phyloP scores from a whole-genome alignment of 2,888 invertebrate genomes.

The Agrochola macilenta region DNA sequence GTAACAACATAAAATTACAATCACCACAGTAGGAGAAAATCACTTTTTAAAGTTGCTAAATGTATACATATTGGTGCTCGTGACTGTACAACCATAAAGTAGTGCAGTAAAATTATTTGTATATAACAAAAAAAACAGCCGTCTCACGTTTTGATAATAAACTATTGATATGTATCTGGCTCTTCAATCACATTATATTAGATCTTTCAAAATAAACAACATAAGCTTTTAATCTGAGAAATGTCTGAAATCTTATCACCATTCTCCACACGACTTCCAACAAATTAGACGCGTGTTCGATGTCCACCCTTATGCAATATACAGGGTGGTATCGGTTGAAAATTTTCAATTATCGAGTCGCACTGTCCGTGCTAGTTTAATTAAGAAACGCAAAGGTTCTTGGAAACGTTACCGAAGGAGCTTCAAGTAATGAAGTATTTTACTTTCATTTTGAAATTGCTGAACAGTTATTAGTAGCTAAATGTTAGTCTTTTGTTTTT shows the following conservation, averaged over 20 bases:
- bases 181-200: background rate
- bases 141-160: too few relatives aligned
- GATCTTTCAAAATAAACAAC: background rate
- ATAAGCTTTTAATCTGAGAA: background rate
- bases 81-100: too few relatives aligned
- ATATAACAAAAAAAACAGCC: too few relatives aligned
- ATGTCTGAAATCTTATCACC: background rate
- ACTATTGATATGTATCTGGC: background rate
- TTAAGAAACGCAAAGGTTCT: slow-evolving; percentile 41
- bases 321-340: slow-evolving; percentile 46
- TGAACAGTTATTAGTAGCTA: background rate
- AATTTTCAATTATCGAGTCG: slow-evolving; percentile 63
- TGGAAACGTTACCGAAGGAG: slow-evolving; percentile 33
- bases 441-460: slow-evolving; percentile 35
- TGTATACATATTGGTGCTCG: too few relatives aligned
- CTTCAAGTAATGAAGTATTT: slow-evolving; percentile 30
- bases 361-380: slow-evolving; percentile 40
- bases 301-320: slow-evolving; percentile 21
- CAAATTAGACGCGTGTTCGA: slow-evolving; percentile 36
- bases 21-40: too few relatives aligned
- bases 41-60: too few relatives aligned
- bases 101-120: too few relatives aligned
- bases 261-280: slow-evolving; percentile 13
- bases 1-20: too few relatives aligned
- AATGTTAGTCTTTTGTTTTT: slow-evolving; percentile 3